These are phyloP conservation scores for Drosophila sp. DNA, from an alignment of 1,140 invertebrate genomes.

Conservation along the genomic window DNA sequence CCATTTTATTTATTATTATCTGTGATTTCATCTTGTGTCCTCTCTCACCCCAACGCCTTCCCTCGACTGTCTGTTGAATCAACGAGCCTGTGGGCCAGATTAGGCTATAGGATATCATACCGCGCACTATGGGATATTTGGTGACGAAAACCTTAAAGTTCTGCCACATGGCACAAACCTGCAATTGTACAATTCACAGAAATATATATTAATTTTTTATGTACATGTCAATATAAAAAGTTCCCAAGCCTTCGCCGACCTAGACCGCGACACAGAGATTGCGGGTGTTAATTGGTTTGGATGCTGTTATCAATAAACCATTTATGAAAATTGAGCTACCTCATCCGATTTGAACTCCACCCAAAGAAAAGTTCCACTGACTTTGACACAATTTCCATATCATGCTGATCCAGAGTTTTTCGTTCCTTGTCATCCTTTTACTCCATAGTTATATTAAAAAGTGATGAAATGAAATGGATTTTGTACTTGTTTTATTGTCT, in stretches of 20 bases:
- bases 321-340: too few relatives aligned
- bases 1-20: not conserved
- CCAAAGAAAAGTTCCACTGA: too few relatives aligned
- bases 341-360: too few relatives aligned
- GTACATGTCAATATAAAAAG: too few relatives aligned
- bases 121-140: slow-evolving; percentile 84
- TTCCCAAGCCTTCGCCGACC: too few relatives aligned
- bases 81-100: slow-evolving; percentile 89
- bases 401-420: too few relatives aligned
- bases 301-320: too few relatives aligned
- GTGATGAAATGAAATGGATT: not conserved
- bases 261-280: too few relatives aligned
- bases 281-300: too few relatives aligned
- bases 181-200: slow-evolving; percentile 38
- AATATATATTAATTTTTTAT: too few relatives aligned
- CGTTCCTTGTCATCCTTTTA: too few relatives aligned
- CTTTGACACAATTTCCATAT: too few relatives aligned
- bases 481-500: not conserved
- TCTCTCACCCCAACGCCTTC: slow-evolving; percentile 73
- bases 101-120: slow-evolving; percentile 90
- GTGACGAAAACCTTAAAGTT: slow-evolving; percentile 65
- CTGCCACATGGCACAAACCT: slow-evolving; percentile 49
- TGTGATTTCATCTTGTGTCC: not conserved
- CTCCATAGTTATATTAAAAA: not conserved
- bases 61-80: slow-evolving; percentile 85